Percentiles rank a stretch among this genome's conserved stretches.
These are phyloP conservation scores for Cyprinodon tularosa DNA, from an alignment of 2,113 vertebrate species.

Conservation along the genomic window DNA sequence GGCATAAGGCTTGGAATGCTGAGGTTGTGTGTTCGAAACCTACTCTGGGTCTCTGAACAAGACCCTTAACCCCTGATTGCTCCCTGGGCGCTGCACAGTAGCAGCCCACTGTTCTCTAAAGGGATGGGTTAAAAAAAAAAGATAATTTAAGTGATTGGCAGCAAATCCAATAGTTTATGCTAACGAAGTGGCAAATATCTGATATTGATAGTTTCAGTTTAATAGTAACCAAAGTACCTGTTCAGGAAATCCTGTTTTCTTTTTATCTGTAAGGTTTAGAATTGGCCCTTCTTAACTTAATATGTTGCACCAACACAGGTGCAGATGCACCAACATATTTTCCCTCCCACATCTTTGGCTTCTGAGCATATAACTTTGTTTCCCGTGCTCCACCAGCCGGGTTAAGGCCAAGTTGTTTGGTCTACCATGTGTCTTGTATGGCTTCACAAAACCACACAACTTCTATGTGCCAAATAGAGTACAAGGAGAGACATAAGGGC, in stretches of 20 bases:
- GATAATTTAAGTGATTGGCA: background rate
- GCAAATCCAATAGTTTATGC: constrained; percentile 21
- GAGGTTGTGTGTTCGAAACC: too few species aligned
- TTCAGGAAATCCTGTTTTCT: constrained; percentile 4
- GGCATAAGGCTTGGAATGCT: too few species aligned
- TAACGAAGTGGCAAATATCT: constrained; percentile 9
- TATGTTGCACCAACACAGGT: background rate
- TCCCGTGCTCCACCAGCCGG: constrained; percentile 28
- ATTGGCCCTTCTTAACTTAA: background rate
- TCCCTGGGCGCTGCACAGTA: too few species aligned
- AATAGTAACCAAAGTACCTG: constrained; percentile 1
- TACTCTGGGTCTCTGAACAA: too few species aligned
- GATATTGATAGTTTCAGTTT: background rate
- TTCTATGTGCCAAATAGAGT: constrained; percentile 60
- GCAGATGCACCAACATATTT: constrained; percentile 13
- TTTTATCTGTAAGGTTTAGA: too few species aligned
- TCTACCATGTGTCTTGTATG: constrained; percentile 38
- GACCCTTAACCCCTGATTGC: too few species aligned
- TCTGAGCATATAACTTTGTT: constrained; percentile 16
- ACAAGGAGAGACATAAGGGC: constrained; percentile 59
- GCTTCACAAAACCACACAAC: constrained; percentile 56
- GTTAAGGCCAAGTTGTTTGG: constrained; percentile 46
- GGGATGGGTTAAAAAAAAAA: too few species aligned
- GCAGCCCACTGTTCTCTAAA: too few species aligned
- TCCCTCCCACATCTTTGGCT: background rate